These are phyloP conservation scores for Halichoerus grypus DNA, from an alignment of 2,113 vertebrate species.

Conservation along the genomic window DNA sequence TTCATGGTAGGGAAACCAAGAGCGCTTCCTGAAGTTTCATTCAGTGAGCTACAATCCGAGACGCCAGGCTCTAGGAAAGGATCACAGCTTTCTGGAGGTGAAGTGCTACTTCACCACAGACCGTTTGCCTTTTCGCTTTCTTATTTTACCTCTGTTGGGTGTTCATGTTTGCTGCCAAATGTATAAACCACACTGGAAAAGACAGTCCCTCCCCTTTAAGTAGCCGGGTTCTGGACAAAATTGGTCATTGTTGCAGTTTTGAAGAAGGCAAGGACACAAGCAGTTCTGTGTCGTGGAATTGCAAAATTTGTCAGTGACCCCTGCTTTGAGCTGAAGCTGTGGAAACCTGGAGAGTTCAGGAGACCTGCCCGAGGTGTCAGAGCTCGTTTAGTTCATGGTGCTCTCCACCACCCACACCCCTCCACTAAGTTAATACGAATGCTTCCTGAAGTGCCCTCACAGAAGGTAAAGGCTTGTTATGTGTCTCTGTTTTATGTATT, in stretches of 20 bases:
- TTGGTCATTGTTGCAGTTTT: neutral
- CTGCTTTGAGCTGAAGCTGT: neutral
- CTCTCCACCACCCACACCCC: neutral
- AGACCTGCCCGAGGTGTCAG: neutral
- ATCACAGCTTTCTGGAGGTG: neutral
- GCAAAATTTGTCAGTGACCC: neutral
- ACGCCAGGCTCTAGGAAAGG: neutral
- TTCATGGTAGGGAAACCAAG: neutral
- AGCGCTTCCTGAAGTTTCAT: neutral
- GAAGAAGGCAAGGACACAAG: neutral
- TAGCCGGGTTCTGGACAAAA: neutral
- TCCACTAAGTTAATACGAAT: neutral
- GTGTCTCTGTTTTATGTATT: neutral
- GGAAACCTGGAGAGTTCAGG: neutral
- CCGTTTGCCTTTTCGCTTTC: neutral
- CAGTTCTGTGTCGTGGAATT: neutral
- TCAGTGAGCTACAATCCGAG: neutral
- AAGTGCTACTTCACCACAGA: neutral
- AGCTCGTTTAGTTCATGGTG: neutral
- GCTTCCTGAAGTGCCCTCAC: neutral
- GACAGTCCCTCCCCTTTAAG: conserved; percentile 1
- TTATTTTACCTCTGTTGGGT: neutral
- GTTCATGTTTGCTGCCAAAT: neutral
- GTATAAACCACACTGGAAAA: neutral
- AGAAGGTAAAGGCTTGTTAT: neutral